Evolutionary conservation across 1,140 invertebrate genomes (phyloP), one percentile per base, ranked within the genome.

Genomic region (Heliconius eleuchia): DNA sequence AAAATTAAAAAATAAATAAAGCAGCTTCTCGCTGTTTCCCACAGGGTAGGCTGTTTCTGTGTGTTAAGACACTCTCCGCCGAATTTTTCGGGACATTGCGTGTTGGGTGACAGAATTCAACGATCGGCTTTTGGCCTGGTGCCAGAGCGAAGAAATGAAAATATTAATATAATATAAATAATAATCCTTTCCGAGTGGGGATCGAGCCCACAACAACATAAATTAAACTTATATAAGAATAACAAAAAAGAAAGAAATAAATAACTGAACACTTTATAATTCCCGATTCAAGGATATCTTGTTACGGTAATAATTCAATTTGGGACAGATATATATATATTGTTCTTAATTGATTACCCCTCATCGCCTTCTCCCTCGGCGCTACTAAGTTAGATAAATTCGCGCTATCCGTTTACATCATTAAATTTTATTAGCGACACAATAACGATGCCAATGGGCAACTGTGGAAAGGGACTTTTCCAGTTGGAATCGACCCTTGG

Each of bases 341-440:
- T 86, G 86, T 89, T 82, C 77, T 87, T 88, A 89, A 92, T 91
- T 89, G 90, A 91, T 92, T 92, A 87, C 88, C 91, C 90, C 88
- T 88, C 86, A 89, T 84, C 83, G 86, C 75, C 80, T 75, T 83
- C 85, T 84, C 88, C 85, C 88, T 73, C 76, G 83, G 84, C 84
- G 80, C 77, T 89, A 80, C 81, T 74, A 84, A 92, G 82, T 91
- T 88, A 90, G 88, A 92, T 92, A 91, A 91, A 92, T 92, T 92
- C 91, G 84, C 87, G 89, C 88, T 93, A 94, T 94, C 91, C 91
- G 91, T 94, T 94, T 93, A 94, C 93, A 93, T 93, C 92, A 94
- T 93, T 94, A 94, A 93, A 94, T 93, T 94, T 93, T 94, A 94
- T 93, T 93, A 93, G 89, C 86, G 88, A 88, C 83, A 93, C 91